Evolutionary conservation across 2,797 vertebrate genomes (phyloP), one percentile per base, ranked within the genome.

Genomic region (Acanthurus tractus): DNA sequence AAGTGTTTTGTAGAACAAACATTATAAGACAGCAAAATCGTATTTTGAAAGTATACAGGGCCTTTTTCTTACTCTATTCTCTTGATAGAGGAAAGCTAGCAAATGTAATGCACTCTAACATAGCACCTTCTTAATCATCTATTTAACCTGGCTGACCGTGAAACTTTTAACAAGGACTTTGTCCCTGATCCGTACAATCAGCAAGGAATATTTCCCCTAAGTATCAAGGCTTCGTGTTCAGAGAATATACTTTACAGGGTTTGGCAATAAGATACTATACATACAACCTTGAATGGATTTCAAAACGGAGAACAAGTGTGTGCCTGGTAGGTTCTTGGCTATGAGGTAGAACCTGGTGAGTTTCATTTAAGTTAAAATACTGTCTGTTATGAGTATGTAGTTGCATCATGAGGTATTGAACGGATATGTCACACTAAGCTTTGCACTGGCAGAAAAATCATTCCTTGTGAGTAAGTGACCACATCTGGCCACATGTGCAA

Each of bases 281-380:
- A 91, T 78, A 86, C 71, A 93, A 89, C 82, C 78, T 67, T 82
- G 70, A 89, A 86, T 52, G 70, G 88, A 89, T 89, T 86, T 83
- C 63, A 70, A 89, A 88, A 92, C 74, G 65, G 85, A 88, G 92
- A 90, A 94, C 85, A 83, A 83, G 67, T 92, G 78, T 86, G 88
- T 93, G 94, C 91, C 87, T 83, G 88, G 87, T 93, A 95, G 94
- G 95, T 95, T 95, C 94, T 95, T 93, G 93, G 94, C 93, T 95
- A 95, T 95, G 95, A 96, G 95, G 95, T 96, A 95, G 95, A 96
- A 96, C 95, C 95, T 86, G 92, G 89, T 90, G 92, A 94, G 91
- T 93, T 86, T 90, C 79, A 86, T 86, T 92, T 81, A 90, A 89
- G 89, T 88, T 94, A 91, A 93, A 95, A 96, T 92, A 96, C 95